Base-by-base conservation (phyloP, 2,113 vertebrate species). In the Myxocyprinus asiaticus region DNA sequence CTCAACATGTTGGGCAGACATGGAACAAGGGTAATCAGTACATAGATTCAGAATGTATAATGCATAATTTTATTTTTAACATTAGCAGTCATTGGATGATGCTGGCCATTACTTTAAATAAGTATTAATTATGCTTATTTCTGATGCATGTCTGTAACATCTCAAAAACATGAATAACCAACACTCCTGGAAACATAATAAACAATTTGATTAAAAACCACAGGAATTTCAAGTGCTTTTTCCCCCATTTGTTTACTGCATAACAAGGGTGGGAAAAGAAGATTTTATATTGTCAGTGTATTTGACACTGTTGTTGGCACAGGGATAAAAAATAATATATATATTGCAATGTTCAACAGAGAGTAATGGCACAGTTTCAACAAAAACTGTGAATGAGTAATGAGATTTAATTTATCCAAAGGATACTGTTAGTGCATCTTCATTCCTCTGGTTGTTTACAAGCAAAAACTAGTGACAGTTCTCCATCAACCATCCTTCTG, bases 361-460 rank as follows among this genome's bases (percentile, higher is more conserved):
- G 42, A 47, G 33, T 22, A 9, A 11, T 63, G 17, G 56, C 43
- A 47, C 14, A 47, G 44, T 61, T 45, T 61, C n/a, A 73, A 75
- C 58, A 33, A 63, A 63, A 11, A 50, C 45, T 51, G 72, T 14
- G 44, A 62, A 74, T 17, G 17, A 74, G 17, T 50, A 62, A 74
- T 10, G 15, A 63, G 17, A 50, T 63, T 44, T 17, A 63, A 50
- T 70, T 70, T n/a, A 44, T 22, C 12, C 33, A 50, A 33, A 33
- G 17, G 5, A 50, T 22, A 50, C 17, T 4, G 15, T 0, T 12
- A 50, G 58, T 33, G 17, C 9, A 61, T 74, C 15, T 4, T 61
- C 6, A 73, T 73, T 44, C 17, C 14, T 45, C 4, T 58, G 42
- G 3, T 17, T 17, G 55, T 74, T 50, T 14, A 3, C 7, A 50